A percentile compares a stretch with the other conserved stretches of the same genome.
Evolutionary conservation across 2,113 vertebrate genomes (phyloP).

Genomic region (Leuciscus idus): DNA sequence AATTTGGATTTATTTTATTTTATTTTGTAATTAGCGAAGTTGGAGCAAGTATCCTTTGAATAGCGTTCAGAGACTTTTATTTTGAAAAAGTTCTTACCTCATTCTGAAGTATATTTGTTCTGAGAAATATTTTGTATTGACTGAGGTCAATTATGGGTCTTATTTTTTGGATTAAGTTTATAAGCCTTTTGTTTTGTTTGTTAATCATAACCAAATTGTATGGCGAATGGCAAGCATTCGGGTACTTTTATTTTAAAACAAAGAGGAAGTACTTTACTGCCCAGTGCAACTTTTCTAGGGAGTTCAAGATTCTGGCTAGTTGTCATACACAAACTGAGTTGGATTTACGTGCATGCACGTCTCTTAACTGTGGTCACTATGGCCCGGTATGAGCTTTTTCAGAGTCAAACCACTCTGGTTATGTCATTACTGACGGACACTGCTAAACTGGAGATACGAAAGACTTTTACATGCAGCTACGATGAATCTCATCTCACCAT

Average conservation of each 20-base stretch:
- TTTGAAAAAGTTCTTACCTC: not conserved
- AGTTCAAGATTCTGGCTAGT: not conserved
- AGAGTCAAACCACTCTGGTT: slow-evolving; percentile 53
- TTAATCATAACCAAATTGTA: not conserved
- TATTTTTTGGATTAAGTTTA: not conserved
- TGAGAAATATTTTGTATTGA: too few species aligned
- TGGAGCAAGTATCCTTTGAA: not conserved
- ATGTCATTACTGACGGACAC: slow-evolving; percentile 61
- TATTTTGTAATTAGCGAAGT: not conserved
- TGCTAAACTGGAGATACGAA: slow-evolving; percentile 34
- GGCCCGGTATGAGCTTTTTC: slow-evolving; percentile 58
- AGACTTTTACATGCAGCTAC: not conserved
- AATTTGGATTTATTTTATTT: not conserved
- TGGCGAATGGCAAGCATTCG: not conserved
- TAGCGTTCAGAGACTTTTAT: not conserved
- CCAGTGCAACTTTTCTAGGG: not conserved
- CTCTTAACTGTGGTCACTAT: slow-evolving; percentile 41
- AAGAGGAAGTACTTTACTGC: slow-evolving; percentile 1
- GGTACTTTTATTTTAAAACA: slow-evolving; percentile 19
- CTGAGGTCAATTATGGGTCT: not conserved
- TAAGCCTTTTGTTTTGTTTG: not conserved
- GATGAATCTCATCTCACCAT: not conserved
- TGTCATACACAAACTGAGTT: not conserved
- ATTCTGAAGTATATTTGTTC: not conserved
- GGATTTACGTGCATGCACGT: too few species aligned